Conservation (phyloP, 1,140 invertebrate species). For the Apis dorsata region DNA sequence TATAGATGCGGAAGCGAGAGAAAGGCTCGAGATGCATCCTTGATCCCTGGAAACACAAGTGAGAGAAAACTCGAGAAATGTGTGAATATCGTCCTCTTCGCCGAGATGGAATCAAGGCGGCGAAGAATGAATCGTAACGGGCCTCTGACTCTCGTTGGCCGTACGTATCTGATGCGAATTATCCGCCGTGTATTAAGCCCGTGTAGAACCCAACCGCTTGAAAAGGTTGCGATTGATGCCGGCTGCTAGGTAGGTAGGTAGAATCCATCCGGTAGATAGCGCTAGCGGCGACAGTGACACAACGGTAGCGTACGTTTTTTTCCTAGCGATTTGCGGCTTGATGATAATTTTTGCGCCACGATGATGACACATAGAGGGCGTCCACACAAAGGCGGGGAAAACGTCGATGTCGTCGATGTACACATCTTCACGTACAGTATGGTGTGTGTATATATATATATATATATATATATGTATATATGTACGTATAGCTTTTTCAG, state of each 20-base stretch:
- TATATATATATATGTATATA: too few relatives aligned
- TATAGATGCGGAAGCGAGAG: too few relatives aligned
- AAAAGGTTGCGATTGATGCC: conserved; percentile 13
- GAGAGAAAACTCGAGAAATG: too few relatives aligned
- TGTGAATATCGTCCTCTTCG: too few relatives aligned
- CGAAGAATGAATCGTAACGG: neutral
- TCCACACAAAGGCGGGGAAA: too few relatives aligned
- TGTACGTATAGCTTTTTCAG: too few relatives aligned
- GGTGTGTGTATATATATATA: too few relatives aligned
- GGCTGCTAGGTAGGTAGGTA: neutral
- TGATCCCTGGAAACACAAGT: too few relatives aligned
- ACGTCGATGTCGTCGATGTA: neutral
- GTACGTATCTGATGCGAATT: neutral
- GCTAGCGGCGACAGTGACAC: conserved; percentile 12
- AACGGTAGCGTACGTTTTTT: neutral
- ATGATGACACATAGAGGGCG: too few relatives aligned
- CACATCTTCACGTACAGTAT: neutral
- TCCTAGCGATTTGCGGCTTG: conserved; percentile 18
- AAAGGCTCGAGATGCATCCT: too few relatives aligned
- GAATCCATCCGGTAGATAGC: conserved; percentile 6
- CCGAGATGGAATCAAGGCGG: too few relatives aligned
- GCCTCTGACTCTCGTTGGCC: conserved; percentile 8
- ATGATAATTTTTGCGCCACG: neutral
- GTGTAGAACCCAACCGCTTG: neutral
- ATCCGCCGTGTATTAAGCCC: neutral